Conservation (phyloP, 2,113 vertebrate genomes). For the Aythya baeri region DNA sequence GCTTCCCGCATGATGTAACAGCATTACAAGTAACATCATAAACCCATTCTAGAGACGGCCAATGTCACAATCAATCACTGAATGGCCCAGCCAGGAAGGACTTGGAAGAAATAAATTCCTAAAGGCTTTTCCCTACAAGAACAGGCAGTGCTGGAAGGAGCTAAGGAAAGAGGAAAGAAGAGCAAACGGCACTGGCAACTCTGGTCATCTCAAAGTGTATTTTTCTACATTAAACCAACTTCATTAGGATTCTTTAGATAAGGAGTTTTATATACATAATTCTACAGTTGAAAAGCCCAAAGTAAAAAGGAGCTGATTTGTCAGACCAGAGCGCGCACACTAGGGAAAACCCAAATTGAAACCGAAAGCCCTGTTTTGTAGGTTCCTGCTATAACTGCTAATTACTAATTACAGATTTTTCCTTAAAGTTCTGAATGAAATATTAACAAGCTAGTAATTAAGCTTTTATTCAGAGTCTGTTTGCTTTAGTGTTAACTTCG, state of each 20-base stretch:
- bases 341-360: not conserved
- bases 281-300: not conserved
- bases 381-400: not conserved
- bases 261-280: not conserved
- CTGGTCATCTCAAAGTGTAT: not conserved
- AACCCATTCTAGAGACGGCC: not conserved
- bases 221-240: not conserved
- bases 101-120: not conserved
- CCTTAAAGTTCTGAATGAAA: conserved; percentile 38
- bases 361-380: not conserved
- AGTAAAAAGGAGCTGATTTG: not conserved
- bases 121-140: not conserved
- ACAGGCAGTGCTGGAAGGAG: not conserved
- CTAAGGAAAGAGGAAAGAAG: not conserved
- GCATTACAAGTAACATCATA: not conserved
- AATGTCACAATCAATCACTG: not conserved
- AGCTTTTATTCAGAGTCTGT: conserved; percentile 12
- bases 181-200: not conserved
- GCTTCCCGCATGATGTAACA: not conserved
- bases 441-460: conserved; percentile 54
- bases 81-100: not conserved
- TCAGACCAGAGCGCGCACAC: not conserved
- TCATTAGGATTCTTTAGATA: not conserved
- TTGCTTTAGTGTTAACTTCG: conserved; percentile 24
- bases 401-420: conserved; percentile 7